Base-by-base conservation (phyloP, 2,888 invertebrate species). In the Plebejus anna region DNA sequence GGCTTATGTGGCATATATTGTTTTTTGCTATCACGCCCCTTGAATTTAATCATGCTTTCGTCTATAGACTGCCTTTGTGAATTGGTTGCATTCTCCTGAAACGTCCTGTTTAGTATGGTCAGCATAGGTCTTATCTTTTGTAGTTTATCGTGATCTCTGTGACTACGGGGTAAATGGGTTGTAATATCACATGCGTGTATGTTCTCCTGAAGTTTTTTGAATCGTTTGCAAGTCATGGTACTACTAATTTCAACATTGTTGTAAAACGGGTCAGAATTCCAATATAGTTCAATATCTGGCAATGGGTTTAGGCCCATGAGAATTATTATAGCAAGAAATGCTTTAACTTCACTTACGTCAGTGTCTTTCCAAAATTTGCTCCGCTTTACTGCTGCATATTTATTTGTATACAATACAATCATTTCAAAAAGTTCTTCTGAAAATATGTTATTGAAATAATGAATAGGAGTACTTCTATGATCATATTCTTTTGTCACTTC, bases 161-260 rank as follows among this genome's bases (percentile, higher is more conserved):
- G 22, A 22, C 22, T 22, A 22, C 22, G 22, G 22, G 22, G 22
- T 22, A 22, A 80, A 71, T 77, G 76, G 57, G 78, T 28, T 76
- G 78, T 57, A 75, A 80, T 81, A 61, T 82, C 79, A 76, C 79
- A 81, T 28, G 80, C 59, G 78, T 82, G 81, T 73, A 81, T 75
- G 71, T 79, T 79, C 76, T 78, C 71, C 75, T 78, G 72, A 59
- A 79, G 79, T 79, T 81, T 75, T 76, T 81, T 80, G 76, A 81
- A 81, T 78, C 80, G 76, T 76, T 76, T 78, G 42, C 72, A 72
- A 61, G 80, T 59, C 78, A 6, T 6, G 38, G 72, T 76, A 28
- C 70, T 38, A 55, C 78, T 77, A 76, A 81, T 80, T 75, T 77
- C 70, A 47, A 76, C 57, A 66, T 79, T 77, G 77, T 76, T 79